Conservation (phyloP, 1,140 invertebrate genomes). For the Apocrypta bakeri region DNA sequence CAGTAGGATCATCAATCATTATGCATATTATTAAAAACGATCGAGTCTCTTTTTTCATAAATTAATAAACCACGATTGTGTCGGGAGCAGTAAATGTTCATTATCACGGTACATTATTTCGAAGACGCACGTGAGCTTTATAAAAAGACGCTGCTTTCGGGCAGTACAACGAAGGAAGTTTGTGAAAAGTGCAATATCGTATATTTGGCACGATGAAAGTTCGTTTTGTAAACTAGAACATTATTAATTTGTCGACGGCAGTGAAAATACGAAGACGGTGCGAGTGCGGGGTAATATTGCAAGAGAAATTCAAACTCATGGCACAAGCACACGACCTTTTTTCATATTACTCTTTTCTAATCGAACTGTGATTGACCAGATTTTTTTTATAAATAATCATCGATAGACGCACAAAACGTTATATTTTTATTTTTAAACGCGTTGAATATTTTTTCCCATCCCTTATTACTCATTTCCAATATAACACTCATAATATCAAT, state of each 20-base stretch:
- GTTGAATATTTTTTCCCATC: background rate
- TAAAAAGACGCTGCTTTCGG: slow-evolving; percentile 8
- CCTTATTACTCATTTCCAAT: background rate
- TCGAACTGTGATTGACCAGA: slow-evolving; percentile 12
- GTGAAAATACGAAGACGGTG: slow-evolving; percentile 18
- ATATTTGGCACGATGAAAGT: slow-evolving; percentile 41
- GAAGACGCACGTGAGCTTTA: background rate
- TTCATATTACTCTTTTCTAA: background rate
- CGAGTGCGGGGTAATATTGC: background rate
- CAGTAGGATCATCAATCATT: background rate
- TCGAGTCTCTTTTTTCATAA: background rate
- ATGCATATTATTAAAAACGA: background rate
- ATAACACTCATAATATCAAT: slow-evolving; percentile 22
- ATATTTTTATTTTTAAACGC: slow-evolving; percentile 1
- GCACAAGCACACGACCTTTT: background rate
- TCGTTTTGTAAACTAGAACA: slow-evolving; percentile 18
- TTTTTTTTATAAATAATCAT: background rate
- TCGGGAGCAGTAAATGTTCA: background rate
- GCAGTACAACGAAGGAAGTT: slow-evolving; percentile 14
- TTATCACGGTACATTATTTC: background rate
- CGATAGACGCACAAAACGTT: background rate
- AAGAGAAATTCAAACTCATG: background rate
- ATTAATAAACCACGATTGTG: background rate
- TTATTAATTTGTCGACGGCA: slow-evolving; percentile 1
- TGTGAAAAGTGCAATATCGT: slow-evolving; percentile 19